These are phyloP conservation scores for Drosophila repletoides DNA, from an alignment of 1,140 invertebrate species.

Conservation along the genomic window DNA sequence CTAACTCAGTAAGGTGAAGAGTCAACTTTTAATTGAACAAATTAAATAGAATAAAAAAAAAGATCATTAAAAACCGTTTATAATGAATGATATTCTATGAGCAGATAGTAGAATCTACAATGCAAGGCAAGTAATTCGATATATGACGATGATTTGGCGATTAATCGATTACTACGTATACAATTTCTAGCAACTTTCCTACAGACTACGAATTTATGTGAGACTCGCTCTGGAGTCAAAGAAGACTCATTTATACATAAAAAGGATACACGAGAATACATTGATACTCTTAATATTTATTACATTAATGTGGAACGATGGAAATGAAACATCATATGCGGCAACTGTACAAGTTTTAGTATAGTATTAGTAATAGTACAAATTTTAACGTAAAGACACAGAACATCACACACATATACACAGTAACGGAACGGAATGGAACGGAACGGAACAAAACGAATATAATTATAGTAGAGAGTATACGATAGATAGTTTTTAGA, in stretches of 20 bases:
- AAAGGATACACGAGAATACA: not conserved
- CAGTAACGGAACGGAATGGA: slow-evolving; percentile 48
- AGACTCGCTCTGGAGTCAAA: not conserved
- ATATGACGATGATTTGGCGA: not conserved
- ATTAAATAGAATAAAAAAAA: not conserved
- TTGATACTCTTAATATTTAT: not conserved
- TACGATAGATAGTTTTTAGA: slow-evolving; percentile 33
- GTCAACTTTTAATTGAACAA: slow-evolving; percentile 15
- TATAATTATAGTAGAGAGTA: slow-evolving; percentile 53
- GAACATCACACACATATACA: slow-evolving; percentile 4
- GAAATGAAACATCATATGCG: slow-evolving; percentile 18
- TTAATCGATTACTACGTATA: not conserved
- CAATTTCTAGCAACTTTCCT: not conserved
- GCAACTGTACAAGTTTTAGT: slow-evolving; percentile 31
- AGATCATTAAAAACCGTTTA: too few species aligned
- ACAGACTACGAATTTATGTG: not conserved
- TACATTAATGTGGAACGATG: slow-evolving; percentile 24
- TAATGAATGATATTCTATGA: too few species aligned
- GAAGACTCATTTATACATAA: not conserved
- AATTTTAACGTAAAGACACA: slow-evolving; percentile 22
- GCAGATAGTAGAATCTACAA: too few species aligned
- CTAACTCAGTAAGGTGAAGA: not conserved
- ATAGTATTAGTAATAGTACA: slow-evolving; percentile 2
- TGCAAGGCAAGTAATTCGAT: too few species aligned
- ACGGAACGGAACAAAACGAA: slow-evolving; percentile 57